Base-by-base conservation (phyloP, 2,797 vertebrate species). In the Rhynchonycteris naso region DNA sequence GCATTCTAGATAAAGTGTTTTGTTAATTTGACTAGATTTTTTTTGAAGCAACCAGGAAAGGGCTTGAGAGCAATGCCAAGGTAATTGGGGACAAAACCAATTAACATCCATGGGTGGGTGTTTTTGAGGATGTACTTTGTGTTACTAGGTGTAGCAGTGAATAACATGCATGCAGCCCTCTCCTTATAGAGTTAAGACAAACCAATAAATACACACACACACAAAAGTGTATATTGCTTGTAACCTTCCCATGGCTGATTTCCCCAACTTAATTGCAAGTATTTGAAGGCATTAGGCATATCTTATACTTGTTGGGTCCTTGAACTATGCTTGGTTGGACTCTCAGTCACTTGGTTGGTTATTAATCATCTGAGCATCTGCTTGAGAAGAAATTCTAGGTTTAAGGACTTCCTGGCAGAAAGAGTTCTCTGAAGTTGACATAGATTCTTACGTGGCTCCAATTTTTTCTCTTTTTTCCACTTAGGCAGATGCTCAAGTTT, bases 321-420 rank as follows among this genome's bases (percentile, higher is more conserved):
- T 71, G 50, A 11, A 72, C 30, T 76, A 91, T 83, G 88, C 91
- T 93, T 96, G 88, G 78, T 66, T 96, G 82, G 90, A 88, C 22
- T 38, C 61, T 79, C 69, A 93, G 93, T 95, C 88, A 90, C 88
- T 92, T 90, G 84, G 72, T 63, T 93, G 92, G 84, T 93, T 95
- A 90, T 96, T 96, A 96, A 97, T 95, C 94, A 96, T 84, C 79
- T 97, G 96, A 83, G 94, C 85, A 95, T 97, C 88, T 96, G 88
- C 63, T 81, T 82, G 79, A 95, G 76, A 81, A 81, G 38, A 87
- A 78, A 88, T 88, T 90, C 72, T 65, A 89, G 65, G n/a, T 83
- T 89, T 82, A 91, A 92, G 88, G 76, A 78, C 47, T 96, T 92
- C 75, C 91, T 87, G 71, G 93, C 22, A 72, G 72, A 90, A 86